Base-by-base conservation (phyloP, 1,140 invertebrate species). In the Scaptomyza pallida region DNA sequence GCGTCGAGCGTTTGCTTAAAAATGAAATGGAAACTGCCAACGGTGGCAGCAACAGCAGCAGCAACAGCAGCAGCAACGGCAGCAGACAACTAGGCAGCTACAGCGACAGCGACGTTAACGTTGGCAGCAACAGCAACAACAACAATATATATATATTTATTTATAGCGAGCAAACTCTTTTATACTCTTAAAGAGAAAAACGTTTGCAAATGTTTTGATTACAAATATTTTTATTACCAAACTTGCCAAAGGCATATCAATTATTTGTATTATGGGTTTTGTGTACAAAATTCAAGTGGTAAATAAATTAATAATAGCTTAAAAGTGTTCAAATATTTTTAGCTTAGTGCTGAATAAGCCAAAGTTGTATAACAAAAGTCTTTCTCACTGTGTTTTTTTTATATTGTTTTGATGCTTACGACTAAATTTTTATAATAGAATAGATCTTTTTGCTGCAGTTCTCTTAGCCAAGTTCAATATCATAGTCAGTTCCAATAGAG, bases 21-120 rank as follows among this genome's bases (percentile, higher is more conserved):
- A 89, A 89, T 88, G 81, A 89, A 89, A 89, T 82, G 78, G 76
- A 89, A 89, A 88, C 78, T 62, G 69, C 51, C 41, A 43, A 21
- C 40, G 26, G 17, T 47, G 4, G 41, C 9, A 33, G 40, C 51
- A 40, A 30, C 12, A 12, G 33, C 33, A 37, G 15, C 21, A 13
- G 12, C 23, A 15, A 8, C 9, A 8, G 12, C 60, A 40, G 43
- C 17, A 26, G 15, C 64, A n/a, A 30, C 17, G 16, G 23, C 50
- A 6, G 19, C 15, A 35, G 26, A 43, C 30, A 56, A 8, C 33
- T n/a, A 5, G 26, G 40, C 72, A 64, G 67, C 62, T 30, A n/a
- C 50, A 47, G 35, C 15, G n/a, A n/a, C 17, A 19, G 23, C 50
- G 9, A 26, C 15, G 26, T 48, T 21, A 56, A 8, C 33, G 33